Base-by-base conservation (phyloP, 2,888 invertebrate species). In the Busseola fusca region DNA sequence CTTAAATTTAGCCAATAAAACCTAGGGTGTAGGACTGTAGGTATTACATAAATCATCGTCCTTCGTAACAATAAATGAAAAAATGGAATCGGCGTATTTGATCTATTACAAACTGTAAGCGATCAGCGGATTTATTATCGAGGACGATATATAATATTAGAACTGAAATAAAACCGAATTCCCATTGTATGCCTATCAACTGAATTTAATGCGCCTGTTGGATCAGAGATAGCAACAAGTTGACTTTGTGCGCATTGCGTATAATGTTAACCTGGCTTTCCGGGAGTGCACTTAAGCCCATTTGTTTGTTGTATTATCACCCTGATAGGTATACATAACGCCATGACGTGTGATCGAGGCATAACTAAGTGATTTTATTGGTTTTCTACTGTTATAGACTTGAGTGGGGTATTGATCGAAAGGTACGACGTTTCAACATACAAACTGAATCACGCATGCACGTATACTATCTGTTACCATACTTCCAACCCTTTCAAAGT, bases 1-100 rank as follows among this genome's bases (percentile, higher is more conserved):
- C 86, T 87, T 87, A 86, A 88, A 89, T 90, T 87, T 82, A 72
- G 87, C 91, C 91, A 94, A 93, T 94, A 94, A 93, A 93, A 93
- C 87, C 91, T 91, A 89, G 90, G 89, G 89, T 88, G 90, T n/a
- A n/a, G n/a, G n/a, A n/a, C n/a, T n/a, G n/a, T 90, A 89, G 86
- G 87, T 90, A 92, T 93, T 93, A 91, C 92, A 93, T 94, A 94
- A 94, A 94, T 94, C 94, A 94, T 94, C 90, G 89, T 90, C 89
- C 91, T 91, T 86, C 87, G 87, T 86, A 77, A 90, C 91, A 91
- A 93, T 92, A 94, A 93, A 94, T 91, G 92, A 90, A 92, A 91
- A 91, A 91, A 88, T 88, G 87, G 89, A 90, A 91, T 91, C 88
- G 90, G 89, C 84, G 87, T 90, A 88, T 90, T 90, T 89, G 68